These are phyloP conservation scores for Ibidorhyncha struthersii DNA, from an alignment of 2,113 vertebrate species.

Conservation along the genomic window DNA sequence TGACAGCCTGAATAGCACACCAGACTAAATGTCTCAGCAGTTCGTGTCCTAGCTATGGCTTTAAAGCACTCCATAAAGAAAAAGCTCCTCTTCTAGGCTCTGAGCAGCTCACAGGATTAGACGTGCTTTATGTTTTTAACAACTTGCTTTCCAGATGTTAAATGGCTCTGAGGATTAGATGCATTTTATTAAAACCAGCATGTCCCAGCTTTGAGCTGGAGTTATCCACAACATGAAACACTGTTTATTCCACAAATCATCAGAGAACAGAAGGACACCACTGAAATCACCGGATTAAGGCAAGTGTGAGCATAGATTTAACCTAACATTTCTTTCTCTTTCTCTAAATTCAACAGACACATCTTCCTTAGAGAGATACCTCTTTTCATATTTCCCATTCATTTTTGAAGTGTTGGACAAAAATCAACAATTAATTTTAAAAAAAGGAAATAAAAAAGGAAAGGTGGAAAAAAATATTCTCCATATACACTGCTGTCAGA, in stretches of 20 bases:
- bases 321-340: neutral
- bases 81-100: slow-evolving; percentile 32
- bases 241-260: neutral
- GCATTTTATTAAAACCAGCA: slow-evolving; percentile 51
- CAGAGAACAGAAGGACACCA: slow-evolving; percentile 7
- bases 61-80: neutral
- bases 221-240: slow-evolving; percentile 1
- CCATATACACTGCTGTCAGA: neutral
- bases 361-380: neutral
- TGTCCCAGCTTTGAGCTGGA: neutral
- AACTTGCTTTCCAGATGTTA: slow-evolving; percentile 61
- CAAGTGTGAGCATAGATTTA: slow-evolving; percentile 16
- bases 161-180: slow-evolving; percentile 52
- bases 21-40: neutral
- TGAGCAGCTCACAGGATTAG: slow-evolving; percentile 46
- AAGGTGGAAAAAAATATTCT: neutral
- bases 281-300: slow-evolving; percentile 45
- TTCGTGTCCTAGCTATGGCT: neutral
- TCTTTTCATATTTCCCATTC: neutral
- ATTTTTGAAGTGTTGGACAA: neutral
- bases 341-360: neutral
- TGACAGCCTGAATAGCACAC: neutral
- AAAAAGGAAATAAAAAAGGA: neutral
- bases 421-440: neutral
- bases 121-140: slow-evolving; percentile 62